These are phyloP conservation scores for Ifrita kowaldi DNA, from an alignment of 2,113 vertebrate species.

Conservation along the genomic window DNA sequence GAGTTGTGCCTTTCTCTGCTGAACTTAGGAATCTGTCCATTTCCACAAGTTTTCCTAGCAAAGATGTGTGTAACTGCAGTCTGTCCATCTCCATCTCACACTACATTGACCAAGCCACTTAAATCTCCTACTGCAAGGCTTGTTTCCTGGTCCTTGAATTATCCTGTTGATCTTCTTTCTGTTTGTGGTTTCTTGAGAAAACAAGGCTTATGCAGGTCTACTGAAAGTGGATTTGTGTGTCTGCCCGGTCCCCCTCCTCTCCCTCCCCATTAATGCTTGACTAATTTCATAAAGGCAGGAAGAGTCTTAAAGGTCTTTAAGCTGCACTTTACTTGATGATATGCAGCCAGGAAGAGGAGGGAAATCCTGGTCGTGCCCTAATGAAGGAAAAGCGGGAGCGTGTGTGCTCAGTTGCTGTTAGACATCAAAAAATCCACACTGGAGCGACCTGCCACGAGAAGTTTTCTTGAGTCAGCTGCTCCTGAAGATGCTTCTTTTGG, in stretches of 20 bases:
- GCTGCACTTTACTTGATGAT: not conserved
- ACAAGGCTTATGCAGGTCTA: not conserved
- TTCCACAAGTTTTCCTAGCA: not conserved
- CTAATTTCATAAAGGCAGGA: not conserved
- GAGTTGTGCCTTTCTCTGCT: not conserved
- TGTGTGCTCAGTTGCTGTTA: not conserved
- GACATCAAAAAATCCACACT: not conserved
- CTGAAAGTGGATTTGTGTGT: not conserved
- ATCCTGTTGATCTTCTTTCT: not conserved
- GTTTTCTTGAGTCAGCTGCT: not conserved
- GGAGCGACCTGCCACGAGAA: fast-evolving
- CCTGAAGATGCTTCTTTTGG: not conserved
- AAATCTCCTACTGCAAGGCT: not conserved
- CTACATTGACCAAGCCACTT: not conserved
- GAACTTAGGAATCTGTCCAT: not conserved
- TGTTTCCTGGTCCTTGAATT: not conserved
- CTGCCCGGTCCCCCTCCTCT: not conserved
- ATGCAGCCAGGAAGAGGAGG: not conserved
- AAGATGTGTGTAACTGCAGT: not conserved
- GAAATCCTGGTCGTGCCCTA: not conserved
- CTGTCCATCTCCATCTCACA: not conserved
- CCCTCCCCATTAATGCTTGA: not conserved
- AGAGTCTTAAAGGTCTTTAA: not conserved
- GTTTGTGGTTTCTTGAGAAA: slow-evolving; percentile 29
- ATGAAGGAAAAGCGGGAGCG: not conserved